Conservation (phyloP, 2,888 invertebrate species). For the Drosophila affinis region DNA sequence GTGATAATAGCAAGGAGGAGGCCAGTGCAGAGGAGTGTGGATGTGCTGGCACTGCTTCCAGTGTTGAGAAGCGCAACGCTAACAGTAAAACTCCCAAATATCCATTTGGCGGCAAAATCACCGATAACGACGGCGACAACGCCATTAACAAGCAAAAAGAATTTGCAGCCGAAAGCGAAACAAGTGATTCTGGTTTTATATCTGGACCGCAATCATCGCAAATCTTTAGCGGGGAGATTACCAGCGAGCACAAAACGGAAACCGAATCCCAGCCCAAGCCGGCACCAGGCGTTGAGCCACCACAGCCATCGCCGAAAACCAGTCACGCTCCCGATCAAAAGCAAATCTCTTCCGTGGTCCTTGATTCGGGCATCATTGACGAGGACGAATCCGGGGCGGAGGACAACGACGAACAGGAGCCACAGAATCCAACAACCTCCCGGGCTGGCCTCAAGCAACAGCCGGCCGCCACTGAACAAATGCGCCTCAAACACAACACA, state of each 20-base stretch:
- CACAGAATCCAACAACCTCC: slow-evolving; percentile 38
- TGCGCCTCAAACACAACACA: slow-evolving; percentile 88
- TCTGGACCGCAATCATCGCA: slow-evolving; percentile 83
- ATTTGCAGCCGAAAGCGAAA: slow-evolving; percentile 66
- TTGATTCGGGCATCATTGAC: slow-evolving; percentile 64
- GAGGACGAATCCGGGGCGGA: slow-evolving; percentile 47
- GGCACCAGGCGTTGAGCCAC: slow-evolving; percentile 22
- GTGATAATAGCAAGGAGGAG: slow-evolving; percentile 77
- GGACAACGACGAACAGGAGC: slow-evolving; percentile 22
- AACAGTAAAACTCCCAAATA: slow-evolving; percentile 55
- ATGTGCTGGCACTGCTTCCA: slow-evolving; percentile 61
- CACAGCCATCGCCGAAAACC: slow-evolving; percentile 29
- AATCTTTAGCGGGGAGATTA: slow-evolving; percentile 65
- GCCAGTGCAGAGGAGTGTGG: slow-evolving; percentile 71
- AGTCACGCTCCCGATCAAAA: slow-evolving; percentile 25
- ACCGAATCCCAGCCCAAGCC: slow-evolving; percentile 22
- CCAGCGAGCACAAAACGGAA: slow-evolving; percentile 48
- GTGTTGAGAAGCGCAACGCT: slow-evolving; percentile 66
- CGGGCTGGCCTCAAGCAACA: slow-evolving; percentile 54
- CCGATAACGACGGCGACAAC: slow-evolving; percentile 42
- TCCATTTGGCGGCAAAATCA: slow-evolving; percentile 62
- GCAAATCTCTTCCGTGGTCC: slow-evolving; percentile 37
- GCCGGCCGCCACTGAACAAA: slow-evolving; percentile 67
- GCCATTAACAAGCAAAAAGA: slow-evolving; percentile 70
- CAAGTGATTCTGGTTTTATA: slow-evolving; percentile 84